Evolutionary conservation across 2,113 vertebrate genomes (phyloP).

Genomic region (Epinephelus cyanopodus): DNA sequence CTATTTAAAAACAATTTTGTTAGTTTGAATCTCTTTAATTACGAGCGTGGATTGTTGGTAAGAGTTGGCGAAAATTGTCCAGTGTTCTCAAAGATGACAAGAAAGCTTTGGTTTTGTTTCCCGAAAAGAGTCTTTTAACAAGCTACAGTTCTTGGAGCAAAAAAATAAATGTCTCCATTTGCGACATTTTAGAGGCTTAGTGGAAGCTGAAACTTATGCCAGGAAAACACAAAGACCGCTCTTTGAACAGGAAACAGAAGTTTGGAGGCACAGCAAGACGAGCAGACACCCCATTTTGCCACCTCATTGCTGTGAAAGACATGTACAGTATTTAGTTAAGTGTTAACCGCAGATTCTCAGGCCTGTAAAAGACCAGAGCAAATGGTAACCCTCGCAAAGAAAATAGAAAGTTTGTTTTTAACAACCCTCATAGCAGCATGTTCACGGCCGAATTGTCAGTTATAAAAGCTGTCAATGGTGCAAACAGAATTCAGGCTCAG

Average conservation of each 20-base stretch:
- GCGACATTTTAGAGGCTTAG: constrained; percentile 30
- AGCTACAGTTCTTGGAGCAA: constrained; percentile 40
- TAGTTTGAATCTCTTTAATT: constrained; percentile 38
- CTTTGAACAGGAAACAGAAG: constrained; percentile 61
- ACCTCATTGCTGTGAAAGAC: constrained; percentile 51
- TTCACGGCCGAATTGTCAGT: constrained; percentile 2
- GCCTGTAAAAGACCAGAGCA: not conserved
- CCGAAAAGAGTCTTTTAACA: constrained; percentile 19
- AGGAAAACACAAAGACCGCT: constrained; percentile 55
- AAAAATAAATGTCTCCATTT: constrained; percentile 51
- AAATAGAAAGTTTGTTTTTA: constrained; percentile 27
- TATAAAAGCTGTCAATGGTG: constrained; percentile 4
- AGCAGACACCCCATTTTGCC: constrained; percentile 56
- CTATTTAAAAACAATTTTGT: constrained; percentile 28
- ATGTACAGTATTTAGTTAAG: constrained; percentile 22
- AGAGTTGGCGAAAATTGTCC: constrained; percentile 2
- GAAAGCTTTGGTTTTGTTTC: constrained; percentile 34
- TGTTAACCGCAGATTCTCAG: constrained; percentile 37
- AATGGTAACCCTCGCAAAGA: constrained; percentile 19
- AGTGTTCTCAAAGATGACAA: constrained; percentile 12
- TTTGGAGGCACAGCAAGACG: constrained; percentile 51
- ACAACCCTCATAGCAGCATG: constrained; percentile 15
- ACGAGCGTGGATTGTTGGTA: not conserved
- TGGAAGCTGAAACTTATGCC: constrained; percentile 46
- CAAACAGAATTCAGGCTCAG: constrained; percentile 31